Conservation (phyloP, 2,888 invertebrate genomes). For the Acheta domesticus region DNA sequence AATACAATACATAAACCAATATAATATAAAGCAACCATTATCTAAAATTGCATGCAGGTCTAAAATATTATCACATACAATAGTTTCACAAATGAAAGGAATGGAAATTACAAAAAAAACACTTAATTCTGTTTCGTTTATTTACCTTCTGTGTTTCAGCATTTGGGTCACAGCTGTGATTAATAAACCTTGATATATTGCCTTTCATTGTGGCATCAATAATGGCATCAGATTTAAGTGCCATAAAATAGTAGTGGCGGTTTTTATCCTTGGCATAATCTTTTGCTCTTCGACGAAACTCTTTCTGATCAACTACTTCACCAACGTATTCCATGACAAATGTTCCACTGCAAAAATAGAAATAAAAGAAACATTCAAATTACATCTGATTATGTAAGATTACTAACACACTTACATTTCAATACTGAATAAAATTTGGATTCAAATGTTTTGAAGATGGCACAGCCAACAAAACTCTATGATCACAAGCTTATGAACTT, state of each 20-base stretch:
- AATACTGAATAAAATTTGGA: too few species aligned
- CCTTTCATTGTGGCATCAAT: slow-evolving; percentile 97
- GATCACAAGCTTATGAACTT: slow-evolving; percentile 26
- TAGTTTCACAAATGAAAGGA: too few species aligned
- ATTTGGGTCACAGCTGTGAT: slow-evolving; percentile 98
- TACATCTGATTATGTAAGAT: not conserved
- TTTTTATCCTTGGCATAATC: slow-evolving; percentile 87
- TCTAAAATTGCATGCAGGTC: too few species aligned
- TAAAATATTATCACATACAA: too few species aligned
- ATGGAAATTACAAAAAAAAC: too few species aligned
- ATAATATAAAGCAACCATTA: too few species aligned
- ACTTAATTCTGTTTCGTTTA: too few species aligned
- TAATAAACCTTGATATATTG: slow-evolving; percentile 94
- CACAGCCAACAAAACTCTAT: not conserved
- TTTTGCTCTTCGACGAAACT: slow-evolving; percentile 83
- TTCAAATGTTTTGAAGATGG: not conserved
- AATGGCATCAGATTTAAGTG: slow-evolving; percentile 84
- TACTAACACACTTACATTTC: not conserved
- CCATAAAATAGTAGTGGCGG: slow-evolving; percentile 97
- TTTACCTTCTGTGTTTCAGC: slow-evolving; percentile 90
- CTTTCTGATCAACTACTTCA: slow-evolving; percentile 87
- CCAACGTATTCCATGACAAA: slow-evolving; percentile 99
- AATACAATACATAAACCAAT: too few species aligned
- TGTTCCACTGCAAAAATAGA: slow-evolving; percentile 63
- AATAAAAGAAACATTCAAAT: not conserved